phyloP scores from a whole-genome alignment of 2,888 invertebrate species.

The Liposcelis brunnea region DNA sequence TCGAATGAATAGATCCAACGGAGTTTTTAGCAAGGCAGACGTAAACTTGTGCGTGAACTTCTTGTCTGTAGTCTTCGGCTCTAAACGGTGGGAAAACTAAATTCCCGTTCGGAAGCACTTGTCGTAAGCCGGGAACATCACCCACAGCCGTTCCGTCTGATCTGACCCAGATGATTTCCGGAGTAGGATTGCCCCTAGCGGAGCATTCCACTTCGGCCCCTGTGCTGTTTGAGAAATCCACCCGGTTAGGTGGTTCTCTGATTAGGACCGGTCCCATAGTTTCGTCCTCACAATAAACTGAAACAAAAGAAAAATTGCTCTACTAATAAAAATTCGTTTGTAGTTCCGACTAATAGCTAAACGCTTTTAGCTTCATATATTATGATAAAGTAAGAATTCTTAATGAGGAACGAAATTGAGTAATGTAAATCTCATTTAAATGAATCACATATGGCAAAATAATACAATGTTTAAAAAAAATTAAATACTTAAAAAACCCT shows the following conservation, averaged over 20 bases:
- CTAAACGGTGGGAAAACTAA: conserved; percentile 88
- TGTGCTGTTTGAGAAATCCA: conserved; percentile 87
- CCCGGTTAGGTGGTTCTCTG: conserved; percentile 77
- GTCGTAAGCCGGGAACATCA: conserved; percentile 72
- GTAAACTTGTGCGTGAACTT: conserved; percentile 88
- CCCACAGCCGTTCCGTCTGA: conserved; percentile 82
- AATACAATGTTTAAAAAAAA: too few relatives aligned
- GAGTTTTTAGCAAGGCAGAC: conserved; percentile 79
- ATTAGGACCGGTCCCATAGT: conserved; percentile 81
- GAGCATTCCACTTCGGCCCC: conserved; percentile 86
- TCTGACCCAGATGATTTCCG: conserved; percentile 85
- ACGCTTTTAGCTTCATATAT: too few relatives aligned
- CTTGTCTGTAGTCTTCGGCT: conserved; percentile 81
- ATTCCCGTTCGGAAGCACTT: conserved; percentile 80
- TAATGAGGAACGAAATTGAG: too few relatives aligned
- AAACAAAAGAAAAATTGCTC: too few relatives aligned
- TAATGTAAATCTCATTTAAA: too few relatives aligned
- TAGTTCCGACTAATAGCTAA: too few relatives aligned
- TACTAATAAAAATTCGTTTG: too few relatives aligned
- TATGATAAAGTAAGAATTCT: too few relatives aligned
- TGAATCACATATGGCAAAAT: too few relatives aligned
- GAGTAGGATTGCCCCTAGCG: conserved; percentile 75
- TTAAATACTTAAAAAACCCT: too few relatives aligned
- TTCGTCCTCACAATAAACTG: conserved; percentile 43
- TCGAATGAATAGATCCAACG: conserved; percentile 77